phyloP scores from a whole-genome alignment of 2,113 vertebrate species.

The Albula goreensis region DNA sequence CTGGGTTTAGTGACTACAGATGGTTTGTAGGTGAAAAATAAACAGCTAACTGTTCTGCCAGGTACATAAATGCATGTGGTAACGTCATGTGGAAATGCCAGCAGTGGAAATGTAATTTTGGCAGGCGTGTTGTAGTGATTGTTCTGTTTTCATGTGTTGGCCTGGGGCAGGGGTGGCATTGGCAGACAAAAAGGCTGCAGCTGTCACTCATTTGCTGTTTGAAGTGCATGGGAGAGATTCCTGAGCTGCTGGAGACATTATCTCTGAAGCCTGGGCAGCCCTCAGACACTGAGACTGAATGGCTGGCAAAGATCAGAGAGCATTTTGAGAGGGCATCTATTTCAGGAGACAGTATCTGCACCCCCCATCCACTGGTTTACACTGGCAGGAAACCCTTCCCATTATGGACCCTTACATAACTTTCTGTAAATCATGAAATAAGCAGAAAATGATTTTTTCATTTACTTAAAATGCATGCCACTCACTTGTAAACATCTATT shows the following conservation, averaged over 20 bases:
- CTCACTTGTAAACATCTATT: neutral
- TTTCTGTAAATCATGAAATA: neutral
- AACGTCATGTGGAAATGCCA: constrained; percentile 22
- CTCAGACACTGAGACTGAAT: neutral
- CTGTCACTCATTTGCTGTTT: constrained; percentile 18
- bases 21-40: constrained; percentile 15
- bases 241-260: neutral
- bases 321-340: neutral
- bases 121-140: constrained; percentile 8
- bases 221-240: neutral
- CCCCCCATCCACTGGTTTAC: neutral
- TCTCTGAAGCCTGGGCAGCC: neutral
- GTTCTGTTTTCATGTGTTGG: constrained; percentile 18
- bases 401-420: neutral
- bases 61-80: constrained; percentile 17
- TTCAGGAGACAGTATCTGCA: neutral
- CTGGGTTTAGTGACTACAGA: neutral
- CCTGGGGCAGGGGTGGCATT: constrained; percentile 1
- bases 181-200: constrained; percentile 10
- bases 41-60: neutral
- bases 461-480: neutral
- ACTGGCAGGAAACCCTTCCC: neutral
- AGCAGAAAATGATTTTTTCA: neutral
- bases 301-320: neutral
- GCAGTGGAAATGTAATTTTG: constrained; percentile 18